Conservation (phyloP, 2,888 invertebrate species). For the Aporophyla lueneburgensis region DNA sequence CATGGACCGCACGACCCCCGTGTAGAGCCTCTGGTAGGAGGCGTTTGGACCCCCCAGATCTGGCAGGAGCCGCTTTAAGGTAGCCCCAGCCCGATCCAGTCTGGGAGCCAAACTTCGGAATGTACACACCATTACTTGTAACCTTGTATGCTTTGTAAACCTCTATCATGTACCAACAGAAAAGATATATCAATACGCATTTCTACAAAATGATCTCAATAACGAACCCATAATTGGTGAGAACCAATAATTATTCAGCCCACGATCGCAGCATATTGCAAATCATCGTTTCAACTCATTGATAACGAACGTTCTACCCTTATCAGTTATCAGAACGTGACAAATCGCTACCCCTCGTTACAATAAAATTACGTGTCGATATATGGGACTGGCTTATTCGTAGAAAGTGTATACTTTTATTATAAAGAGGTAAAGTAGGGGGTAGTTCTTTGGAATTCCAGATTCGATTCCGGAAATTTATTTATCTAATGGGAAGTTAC, state of each 20-base stretch:
- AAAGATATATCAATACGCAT: not conserved
- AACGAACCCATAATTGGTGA: not conserved
- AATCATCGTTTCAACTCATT: constrained; percentile 29
- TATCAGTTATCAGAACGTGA: constrained; percentile 44
- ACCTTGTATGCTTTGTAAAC: not conserved
- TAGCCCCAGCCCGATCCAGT: too few species aligned
- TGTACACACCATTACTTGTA: not conserved
- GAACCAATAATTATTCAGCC: constrained; percentile 16
- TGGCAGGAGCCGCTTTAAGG: too few species aligned
- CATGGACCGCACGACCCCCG: too few species aligned
- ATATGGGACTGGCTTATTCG: not conserved
- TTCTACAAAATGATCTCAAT: not conserved
- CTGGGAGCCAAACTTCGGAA: too few species aligned
- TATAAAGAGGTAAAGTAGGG: too few species aligned
- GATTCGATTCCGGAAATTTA: too few species aligned
- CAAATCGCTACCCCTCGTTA: constrained; percentile 37
- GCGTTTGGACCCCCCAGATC: too few species aligned
- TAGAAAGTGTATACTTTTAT: too few species aligned
- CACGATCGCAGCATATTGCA: constrained; percentile 35
- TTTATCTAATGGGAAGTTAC: too few species aligned
- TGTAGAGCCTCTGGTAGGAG: too few species aligned
- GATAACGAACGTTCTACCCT: constrained; percentile 47
- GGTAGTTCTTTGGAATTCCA: too few species aligned
- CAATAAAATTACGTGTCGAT: not conserved
- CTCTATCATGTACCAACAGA: too few species aligned